Evolutionary conservation across 2,888 invertebrate genomes (phyloP).

Genomic region (Drosophila mettleri): DNA sequence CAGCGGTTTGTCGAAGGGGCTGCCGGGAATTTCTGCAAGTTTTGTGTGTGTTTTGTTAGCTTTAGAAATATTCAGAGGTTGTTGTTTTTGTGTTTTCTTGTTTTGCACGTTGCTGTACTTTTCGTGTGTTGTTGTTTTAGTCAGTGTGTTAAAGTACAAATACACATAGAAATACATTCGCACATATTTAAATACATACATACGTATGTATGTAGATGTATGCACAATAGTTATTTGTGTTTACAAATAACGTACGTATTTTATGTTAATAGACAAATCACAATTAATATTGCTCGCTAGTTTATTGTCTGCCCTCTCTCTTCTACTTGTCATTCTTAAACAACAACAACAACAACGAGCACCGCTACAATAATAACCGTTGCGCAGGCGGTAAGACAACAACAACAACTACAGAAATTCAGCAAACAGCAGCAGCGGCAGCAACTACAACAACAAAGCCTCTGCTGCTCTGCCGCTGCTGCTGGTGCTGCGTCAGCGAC

Average conservation of each 20-base stretch:
- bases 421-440: constrained; percentile 41
- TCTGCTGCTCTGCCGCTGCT: constrained; percentile 32
- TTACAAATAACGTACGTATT: constrained; percentile 27
- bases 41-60: constrained; percentile 78
- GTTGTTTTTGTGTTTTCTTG: constrained; percentile 56
- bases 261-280: constrained; percentile 79
- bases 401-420: constrained; percentile 39
- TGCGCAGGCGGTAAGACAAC: constrained; percentile 54
- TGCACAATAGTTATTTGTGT: constrained; percentile 5
- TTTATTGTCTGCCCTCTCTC: constrained; percentile 58
- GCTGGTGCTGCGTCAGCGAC: constrained; percentile 56
- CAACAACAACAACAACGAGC: constrained; percentile 26
- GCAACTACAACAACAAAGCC: constrained; percentile 41
- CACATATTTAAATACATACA: constrained; percentile 18
- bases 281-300: constrained; percentile 73
- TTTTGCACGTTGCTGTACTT: constrained; percentile 75
- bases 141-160: constrained; percentile 53
- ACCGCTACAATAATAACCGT: constrained; percentile 34
- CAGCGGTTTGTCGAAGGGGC: constrained; percentile 11
- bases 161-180: constrained; percentile 26
- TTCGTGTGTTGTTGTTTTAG: constrained; percentile 42
- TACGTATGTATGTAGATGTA: too few relatives aligned
- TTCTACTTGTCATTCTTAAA: constrained; percentile 26
- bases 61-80: constrained; percentile 72
- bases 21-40: constrained; percentile 76